Evolutionary conservation across 2,888 invertebrate species (phyloP).

Genomic region (Tetranychus piercei): DNA sequence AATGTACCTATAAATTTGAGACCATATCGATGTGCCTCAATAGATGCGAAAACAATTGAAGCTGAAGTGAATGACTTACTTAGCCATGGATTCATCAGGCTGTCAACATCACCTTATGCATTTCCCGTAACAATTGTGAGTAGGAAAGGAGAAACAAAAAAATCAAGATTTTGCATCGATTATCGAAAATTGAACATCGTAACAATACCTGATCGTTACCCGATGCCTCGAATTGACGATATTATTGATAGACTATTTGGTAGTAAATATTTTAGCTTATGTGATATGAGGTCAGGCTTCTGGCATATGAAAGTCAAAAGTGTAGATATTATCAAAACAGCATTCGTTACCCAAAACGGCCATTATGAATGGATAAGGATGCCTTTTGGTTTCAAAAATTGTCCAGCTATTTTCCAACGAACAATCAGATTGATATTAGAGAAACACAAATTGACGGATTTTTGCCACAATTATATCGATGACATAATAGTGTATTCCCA

Average conservation of each 20-base stretch:
- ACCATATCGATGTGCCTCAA: background rate
- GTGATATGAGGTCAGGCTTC: conserved; percentile 13
- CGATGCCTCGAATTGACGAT: background rate
- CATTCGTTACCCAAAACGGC: conserved; percentile 13
- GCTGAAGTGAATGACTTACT: background rate
- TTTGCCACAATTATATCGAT: conserved; percentile 26
- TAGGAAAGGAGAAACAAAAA: background rate
- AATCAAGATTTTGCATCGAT: background rate
- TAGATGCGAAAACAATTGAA: background rate
- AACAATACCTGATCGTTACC: conserved; percentile 4
- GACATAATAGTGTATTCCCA: conserved; percentile 27
- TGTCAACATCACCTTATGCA: background rate
- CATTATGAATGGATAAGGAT: background rate
- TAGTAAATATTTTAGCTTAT: background rate
- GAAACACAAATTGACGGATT: conserved; percentile 8
- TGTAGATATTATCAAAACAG: background rate
- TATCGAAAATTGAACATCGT: background rate
- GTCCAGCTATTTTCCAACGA: conserved; percentile 9
- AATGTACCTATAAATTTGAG: background rate
- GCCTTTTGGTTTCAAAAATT: conserved; percentile 14
- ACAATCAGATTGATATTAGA: background rate
- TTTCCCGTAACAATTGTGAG: background rate
- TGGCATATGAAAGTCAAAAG: conserved; percentile 5
- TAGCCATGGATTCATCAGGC: background rate
- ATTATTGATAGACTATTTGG: background rate